phyloP scores from a whole-genome alignment of 2,888 invertebrate genomes.

The Pachliopta kotzebuea region DNA sequence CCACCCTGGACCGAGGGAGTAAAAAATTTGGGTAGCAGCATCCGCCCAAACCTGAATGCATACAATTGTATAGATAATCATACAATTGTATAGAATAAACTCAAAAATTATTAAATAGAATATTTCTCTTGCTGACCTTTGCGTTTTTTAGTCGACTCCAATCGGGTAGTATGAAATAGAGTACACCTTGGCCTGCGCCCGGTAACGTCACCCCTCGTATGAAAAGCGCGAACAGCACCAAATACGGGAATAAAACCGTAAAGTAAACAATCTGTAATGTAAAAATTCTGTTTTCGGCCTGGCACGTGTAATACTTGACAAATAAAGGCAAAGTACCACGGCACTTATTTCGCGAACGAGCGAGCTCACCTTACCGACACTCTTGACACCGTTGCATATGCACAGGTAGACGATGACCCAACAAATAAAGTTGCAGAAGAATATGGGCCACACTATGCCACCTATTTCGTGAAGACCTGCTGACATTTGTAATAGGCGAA shows the following conservation, averaged over 20 bases:
- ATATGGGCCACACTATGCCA: constrained; percentile 89
- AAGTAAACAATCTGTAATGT: constrained; percentile 86
- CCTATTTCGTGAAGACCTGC: constrained; percentile 87
- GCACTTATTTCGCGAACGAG: constrained; percentile 32
- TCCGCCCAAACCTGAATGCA: constrained; percentile 90
- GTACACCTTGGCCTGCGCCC: constrained; percentile 88
- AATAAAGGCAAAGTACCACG: constrained; percentile 49
- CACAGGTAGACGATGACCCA: constrained; percentile 92
- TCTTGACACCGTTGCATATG: constrained; percentile 92
- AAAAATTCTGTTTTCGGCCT: constrained; percentile 28
- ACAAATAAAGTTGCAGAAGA: constrained; percentile 85
- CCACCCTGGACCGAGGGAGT: constrained; percentile 93
- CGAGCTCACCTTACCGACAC: constrained; percentile 87
- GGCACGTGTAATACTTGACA: constrained; percentile 35
- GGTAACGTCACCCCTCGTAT: constrained; percentile 89
- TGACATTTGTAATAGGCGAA: constrained; percentile 88
- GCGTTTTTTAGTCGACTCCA: constrained; percentile 88
- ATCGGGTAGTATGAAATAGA: constrained; percentile 89
- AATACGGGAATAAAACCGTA: constrained; percentile 91
- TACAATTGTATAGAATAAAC: background rate
- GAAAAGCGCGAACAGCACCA: constrained; percentile 86
- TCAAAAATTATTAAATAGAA: background rate
- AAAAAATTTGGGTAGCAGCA: constrained; percentile 96
- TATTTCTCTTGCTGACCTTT: constrained; percentile 73
- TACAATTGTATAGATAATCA: background rate